Conservation (phyloP, 2,888 invertebrate species). For the Alloplasta piceator region DNA sequence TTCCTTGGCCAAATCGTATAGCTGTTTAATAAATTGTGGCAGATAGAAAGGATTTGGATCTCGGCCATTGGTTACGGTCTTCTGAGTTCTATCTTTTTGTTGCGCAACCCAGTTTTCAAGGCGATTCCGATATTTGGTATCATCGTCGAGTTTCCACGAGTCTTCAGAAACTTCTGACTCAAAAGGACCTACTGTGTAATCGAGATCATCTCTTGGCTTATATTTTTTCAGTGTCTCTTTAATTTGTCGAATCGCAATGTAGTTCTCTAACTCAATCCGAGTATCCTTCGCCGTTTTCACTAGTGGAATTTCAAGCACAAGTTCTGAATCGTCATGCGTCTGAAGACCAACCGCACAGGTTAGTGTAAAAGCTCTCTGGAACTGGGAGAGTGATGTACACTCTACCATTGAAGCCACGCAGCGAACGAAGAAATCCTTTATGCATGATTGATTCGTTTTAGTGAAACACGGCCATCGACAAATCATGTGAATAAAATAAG, state of each 20-base stretch:
- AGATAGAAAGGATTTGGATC: constrained; percentile 36
- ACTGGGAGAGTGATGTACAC: too few species aligned
- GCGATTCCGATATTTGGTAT: constrained; percentile 3
- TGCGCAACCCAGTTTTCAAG: constrained; percentile 6
- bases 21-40: constrained; percentile 26
- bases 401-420: too few species aligned
- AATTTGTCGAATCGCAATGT: constrained; percentile 28
- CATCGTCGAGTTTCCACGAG: constrained; percentile 6
- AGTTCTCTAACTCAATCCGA: constrained; percentile 36
- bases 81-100: not conserved
- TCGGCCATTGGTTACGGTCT: not conserved
- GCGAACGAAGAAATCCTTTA: too few species aligned
- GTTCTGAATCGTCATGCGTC: constrained; percentile 38
- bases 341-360: constrained; percentile 48
- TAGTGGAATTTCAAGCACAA: constrained; percentile 4
- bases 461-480: too few species aligned
- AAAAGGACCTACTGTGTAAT: constrained; percentile 16
- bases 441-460: too few species aligned
- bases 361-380: constrained; percentile 41
- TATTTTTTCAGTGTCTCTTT: constrained; percentile 5
- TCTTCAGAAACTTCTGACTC: constrained; percentile 5
- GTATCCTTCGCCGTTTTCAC: constrained; percentile 31
- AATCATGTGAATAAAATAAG: too few species aligned
- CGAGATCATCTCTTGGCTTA: constrained; percentile 13
- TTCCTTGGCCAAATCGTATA: constrained; percentile 12